phyloP scores from a whole-genome alignment of 2,888 invertebrate species.

The Orthosia cruda region DNA sequence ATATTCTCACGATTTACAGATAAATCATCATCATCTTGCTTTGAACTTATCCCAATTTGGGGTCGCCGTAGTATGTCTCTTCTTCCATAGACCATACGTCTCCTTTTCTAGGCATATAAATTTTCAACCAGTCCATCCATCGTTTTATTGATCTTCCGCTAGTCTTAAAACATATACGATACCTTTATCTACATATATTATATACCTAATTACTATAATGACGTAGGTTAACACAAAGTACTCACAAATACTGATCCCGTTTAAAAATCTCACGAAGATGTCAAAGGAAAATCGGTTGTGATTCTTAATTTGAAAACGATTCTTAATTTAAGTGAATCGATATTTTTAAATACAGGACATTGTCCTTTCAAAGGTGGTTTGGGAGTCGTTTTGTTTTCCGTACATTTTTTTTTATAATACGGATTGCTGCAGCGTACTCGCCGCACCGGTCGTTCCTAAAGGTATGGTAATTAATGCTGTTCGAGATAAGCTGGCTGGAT shows the following conservation, averaged over 20 bases:
- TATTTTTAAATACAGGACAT: constrained; percentile 62
- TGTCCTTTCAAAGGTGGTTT: constrained; percentile 64
- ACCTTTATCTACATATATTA: background rate
- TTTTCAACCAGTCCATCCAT: too few relatives aligned
- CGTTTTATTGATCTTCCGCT: too few relatives aligned
- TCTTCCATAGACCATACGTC: too few relatives aligned
- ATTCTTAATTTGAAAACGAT: constrained; percentile 55
- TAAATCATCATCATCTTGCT: too few relatives aligned
- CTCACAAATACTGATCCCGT: constrained; percentile 3
- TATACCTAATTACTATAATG: constrained; percentile 1
- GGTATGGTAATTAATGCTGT: too few relatives aligned
- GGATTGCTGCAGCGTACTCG: constrained; percentile 31
- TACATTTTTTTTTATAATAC: constrained; percentile 17
- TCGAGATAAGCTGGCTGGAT: too few relatives aligned
- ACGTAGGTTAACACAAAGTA: background rate
- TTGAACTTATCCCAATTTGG: too few relatives aligned
- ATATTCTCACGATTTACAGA: too few relatives aligned
- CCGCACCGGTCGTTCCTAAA: too few relatives aligned
- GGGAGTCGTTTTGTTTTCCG: constrained; percentile 24
- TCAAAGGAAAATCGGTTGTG: constrained; percentile 28
- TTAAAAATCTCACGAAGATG: constrained; percentile 13
- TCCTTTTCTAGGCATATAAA: too few relatives aligned
- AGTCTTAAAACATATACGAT: too few relatives aligned
- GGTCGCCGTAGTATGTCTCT: too few relatives aligned
- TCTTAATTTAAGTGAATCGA: constrained; percentile 67